Conservation (phyloP, 2,888 invertebrate species). For the Nomada ferruginata region DNA sequence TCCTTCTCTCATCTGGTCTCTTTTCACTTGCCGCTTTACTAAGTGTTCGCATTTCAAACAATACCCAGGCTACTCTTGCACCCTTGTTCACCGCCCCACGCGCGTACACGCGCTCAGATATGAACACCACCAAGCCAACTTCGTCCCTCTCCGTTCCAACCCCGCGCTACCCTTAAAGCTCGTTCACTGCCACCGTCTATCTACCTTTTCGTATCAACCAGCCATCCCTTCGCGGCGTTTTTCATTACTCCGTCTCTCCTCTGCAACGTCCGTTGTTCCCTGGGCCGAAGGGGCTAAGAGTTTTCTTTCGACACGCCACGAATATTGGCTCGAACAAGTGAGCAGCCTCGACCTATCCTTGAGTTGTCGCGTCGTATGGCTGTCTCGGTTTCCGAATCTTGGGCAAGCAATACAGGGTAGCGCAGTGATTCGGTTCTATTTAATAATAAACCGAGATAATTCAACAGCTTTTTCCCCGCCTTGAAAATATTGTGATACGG, state of each 20-base stretch:
- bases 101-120: conserved; percentile 57
- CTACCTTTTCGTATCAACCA: conserved; percentile 65
- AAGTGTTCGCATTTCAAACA: conserved; percentile 80
- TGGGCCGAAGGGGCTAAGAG: conserved; percentile 52
- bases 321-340: conserved; percentile 49
- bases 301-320: conserved; percentile 54
- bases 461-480: too few relatives aligned
- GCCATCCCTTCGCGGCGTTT: conserved; percentile 67
- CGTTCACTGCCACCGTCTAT: conserved; percentile 49
- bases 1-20: conserved; percentile 53
- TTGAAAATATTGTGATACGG: too few relatives aligned
- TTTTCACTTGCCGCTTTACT: conserved; percentile 70
- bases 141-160: conserved; percentile 14
- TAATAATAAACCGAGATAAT: too few relatives aligned
- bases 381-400: not conserved
- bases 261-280: conserved; percentile 34
- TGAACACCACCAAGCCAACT: conserved; percentile 36
- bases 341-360: conserved; percentile 19
- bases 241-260: conserved; percentile 67
- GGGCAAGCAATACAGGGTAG: too few relatives aligned
- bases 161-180: not conserved
- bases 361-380: not conserved
- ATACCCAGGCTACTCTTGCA: conserved; percentile 74
- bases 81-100: conserved; percentile 60
- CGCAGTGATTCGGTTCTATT: too few relatives aligned